These are phyloP conservation scores for Heterotilapia buettikoferi DNA, from an alignment of 2,113 vertebrate species.

Conservation along the genomic window DNA sequence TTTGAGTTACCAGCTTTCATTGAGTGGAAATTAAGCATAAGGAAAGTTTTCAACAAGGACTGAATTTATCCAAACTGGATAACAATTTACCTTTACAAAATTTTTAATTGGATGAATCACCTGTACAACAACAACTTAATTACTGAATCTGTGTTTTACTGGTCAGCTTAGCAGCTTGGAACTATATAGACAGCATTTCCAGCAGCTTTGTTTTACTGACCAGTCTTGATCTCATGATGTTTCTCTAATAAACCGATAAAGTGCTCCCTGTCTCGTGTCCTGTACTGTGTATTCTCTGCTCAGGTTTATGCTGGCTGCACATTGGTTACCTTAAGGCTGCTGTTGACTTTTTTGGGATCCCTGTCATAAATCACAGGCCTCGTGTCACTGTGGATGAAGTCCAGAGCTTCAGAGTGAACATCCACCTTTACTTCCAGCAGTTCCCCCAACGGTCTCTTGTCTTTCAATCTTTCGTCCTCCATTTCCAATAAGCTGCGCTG, in stretches of 20 bases:
- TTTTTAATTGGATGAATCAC: background rate
- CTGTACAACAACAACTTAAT: background rate
- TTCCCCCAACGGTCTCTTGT: background rate
- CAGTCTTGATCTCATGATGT: background rate
- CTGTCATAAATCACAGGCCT: conserved; percentile 28
- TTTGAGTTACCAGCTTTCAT: background rate
- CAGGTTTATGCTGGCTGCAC: background rate
- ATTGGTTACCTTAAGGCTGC: conserved; percentile 52
- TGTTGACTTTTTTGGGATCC: conserved; percentile 55
- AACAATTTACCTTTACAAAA: background rate
- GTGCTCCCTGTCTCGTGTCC: background rate
- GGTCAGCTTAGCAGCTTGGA: background rate
- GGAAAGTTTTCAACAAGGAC: background rate
- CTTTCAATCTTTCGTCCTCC: background rate
- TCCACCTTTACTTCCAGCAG: conserved; percentile 20
- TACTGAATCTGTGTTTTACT: background rate
- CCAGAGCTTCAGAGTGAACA: background rate
- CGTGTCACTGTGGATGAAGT: background rate
- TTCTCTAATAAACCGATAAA: background rate
- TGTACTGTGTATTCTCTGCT: background rate
- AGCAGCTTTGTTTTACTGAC: background rate
- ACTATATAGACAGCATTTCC: background rate
- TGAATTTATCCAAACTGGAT: background rate
- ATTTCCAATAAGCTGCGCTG: conserved; percentile 13
- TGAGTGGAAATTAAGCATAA: background rate